A percentile compares a stretch with the other conserved stretches of the same genome.
These are phyloP conservation scores for Gymnodraco acuticeps DNA, from an alignment of 2,797 vertebrate species.

Conservation along the genomic window DNA sequence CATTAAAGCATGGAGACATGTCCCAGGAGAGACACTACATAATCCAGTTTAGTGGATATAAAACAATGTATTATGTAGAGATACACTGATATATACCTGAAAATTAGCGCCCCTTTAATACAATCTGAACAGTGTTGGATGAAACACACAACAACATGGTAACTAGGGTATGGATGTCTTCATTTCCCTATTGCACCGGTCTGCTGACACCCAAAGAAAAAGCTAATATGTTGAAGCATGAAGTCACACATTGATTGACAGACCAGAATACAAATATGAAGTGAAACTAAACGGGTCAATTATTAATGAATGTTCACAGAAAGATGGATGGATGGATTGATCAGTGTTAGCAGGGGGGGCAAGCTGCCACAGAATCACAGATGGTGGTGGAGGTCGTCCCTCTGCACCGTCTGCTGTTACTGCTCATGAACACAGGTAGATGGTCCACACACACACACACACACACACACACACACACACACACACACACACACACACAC, in stretches of 20 bases:
- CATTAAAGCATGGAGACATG: too few relatives aligned
- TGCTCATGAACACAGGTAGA: conserved; percentile 46
- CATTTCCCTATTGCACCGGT: neutral
- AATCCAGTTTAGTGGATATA: too few relatives aligned
- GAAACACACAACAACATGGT: too few relatives aligned
- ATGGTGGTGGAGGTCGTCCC: conserved; percentile 40
- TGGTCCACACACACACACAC: conserved; percentile 1
- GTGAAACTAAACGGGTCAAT: neutral
- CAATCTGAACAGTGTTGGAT: too few relatives aligned
- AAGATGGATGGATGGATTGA: neutral
- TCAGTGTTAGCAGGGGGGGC: neutral
- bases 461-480: conserved; percentile 5
- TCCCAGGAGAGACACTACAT: too few relatives aligned
- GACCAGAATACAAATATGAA: neutral
- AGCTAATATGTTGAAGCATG: neutral
- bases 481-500: neutral
- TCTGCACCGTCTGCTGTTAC: conserved; percentile 30
- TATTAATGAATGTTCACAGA: neutral
- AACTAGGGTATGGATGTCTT: neutral
- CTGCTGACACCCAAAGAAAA: neutral
- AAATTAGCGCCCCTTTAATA: too few relatives aligned
- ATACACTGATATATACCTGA: too few relatives aligned
- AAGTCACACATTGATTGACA: neutral
- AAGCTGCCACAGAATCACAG: conserved; percentile 42
- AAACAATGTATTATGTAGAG: too few relatives aligned